Percentiles rank a stretch among this genome's conserved stretches.
Evolutionary conservation across 2,113 vertebrate species (phyloP).

Genomic region (Pardalotus punctatus): DNA sequence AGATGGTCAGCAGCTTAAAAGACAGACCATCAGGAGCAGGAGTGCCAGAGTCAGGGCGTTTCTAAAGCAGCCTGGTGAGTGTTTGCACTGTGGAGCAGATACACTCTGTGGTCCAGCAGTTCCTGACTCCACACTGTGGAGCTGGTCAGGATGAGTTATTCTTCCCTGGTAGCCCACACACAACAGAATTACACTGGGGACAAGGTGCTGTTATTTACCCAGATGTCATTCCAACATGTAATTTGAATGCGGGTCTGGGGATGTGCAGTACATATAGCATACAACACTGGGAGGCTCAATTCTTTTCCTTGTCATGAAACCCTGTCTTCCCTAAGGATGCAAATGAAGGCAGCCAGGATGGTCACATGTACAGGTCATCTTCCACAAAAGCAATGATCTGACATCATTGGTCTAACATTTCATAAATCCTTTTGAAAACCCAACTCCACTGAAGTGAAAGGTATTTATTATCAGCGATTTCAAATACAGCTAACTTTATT

Average conservation of each 20-base stretch:
- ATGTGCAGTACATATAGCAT: not conserved
- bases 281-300: not conserved
- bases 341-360: not conserved
- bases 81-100: not conserved
- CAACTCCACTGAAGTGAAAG: not conserved
- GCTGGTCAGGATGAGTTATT: not conserved
- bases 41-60: not conserved
- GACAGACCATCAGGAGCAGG: not conserved
- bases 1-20: not conserved
- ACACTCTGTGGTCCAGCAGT: not conserved
- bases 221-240: not conserved
- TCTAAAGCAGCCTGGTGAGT: not conserved
- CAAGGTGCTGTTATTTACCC: not conserved
- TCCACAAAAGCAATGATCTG: not conserved
- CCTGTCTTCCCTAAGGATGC: not conserved
- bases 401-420: not conserved
- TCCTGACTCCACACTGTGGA: not conserved
- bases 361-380: not conserved
- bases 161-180: not conserved
- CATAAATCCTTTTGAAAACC: not conserved
- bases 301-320: not conserved
- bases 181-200: not conserved
- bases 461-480: not conserved
- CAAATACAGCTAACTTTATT: not conserved
- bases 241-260: not conserved